Percentiles rank a stretch among this genome's conserved stretches.
phyloP scores from a whole-genome alignment of 2,797 vertebrate species.

The Lagorchestes hirsutus region DNA sequence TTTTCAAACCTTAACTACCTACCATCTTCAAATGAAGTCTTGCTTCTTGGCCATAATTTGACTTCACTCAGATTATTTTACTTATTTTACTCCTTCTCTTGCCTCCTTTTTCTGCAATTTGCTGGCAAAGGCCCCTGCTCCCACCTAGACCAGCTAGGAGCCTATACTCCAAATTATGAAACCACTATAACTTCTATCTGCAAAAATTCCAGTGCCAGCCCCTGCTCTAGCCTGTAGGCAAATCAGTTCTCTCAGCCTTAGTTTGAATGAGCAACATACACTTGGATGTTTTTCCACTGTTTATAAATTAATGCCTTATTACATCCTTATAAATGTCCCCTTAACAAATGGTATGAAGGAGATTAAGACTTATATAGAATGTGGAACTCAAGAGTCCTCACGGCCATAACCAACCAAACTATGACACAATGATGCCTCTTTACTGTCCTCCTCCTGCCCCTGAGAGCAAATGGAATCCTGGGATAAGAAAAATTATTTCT shows the following conservation, averaged over 20 bases:
- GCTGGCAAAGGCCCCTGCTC: not conserved
- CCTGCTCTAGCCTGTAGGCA: not conserved
- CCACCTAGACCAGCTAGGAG: not conserved
- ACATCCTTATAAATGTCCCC: not conserved
- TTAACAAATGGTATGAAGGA: not conserved
- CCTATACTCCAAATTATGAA: not conserved
- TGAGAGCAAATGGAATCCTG: not conserved
- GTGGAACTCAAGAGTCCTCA: not conserved
- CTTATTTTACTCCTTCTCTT: not conserved
- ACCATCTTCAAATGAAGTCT: not conserved
- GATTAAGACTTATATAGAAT: not conserved
- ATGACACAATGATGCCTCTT: not conserved
- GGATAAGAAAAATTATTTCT: not conserved
- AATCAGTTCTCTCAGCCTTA: not conserved
- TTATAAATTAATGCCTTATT: not conserved
- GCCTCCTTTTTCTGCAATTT: not conserved
- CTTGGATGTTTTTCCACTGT: not conserved
- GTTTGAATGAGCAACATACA: not conserved
- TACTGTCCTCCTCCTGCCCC: not conserved
- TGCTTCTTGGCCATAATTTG: not conserved
- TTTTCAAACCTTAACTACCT: not conserved
- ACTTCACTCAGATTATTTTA: not conserved
- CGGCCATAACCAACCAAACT: not conserved
- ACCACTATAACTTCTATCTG: not conserved
- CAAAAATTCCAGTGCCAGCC: accelerated